Evolutionary conservation across 2,888 invertebrate species (phyloP), one percentile per base, ranked within the genome.

Genomic region (Oscheius sp.): DNA sequence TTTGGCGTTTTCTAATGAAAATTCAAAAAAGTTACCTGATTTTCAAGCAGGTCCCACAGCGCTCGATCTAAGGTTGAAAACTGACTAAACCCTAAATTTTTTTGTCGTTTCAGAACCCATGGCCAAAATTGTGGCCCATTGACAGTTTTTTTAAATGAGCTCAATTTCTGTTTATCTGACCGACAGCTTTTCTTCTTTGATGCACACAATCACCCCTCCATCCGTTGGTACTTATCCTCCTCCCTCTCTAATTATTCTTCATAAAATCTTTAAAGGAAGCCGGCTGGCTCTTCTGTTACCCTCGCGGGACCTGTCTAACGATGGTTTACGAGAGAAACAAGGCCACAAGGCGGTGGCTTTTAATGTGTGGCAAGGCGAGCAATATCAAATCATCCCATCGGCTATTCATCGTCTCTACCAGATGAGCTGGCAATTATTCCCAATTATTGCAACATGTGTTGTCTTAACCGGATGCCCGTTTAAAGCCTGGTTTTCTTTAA

Each of bases 231-330:
- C 35, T 59, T 29, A 27, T 3, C 41, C 9, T 59, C 35, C 35
- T 3, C 9, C 13, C 59, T 18, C 7, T 29, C 61, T 61, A 61
- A 61, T 61, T 61, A 61, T 61, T 61, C 61, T 49, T 49, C 49
- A 29, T 27, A 52, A 49, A 25, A 21, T 49, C 52, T 52, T 13
- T 29, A 18, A 61, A 52, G 64, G 66, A 49, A 66, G 66, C 66
- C 66, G 66, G 66, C 66, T 66, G 66, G 25, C 66, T 66, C 43
- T 52, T 49, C 66, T 9, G 3, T 9, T 35, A 35, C 35, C 35
- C 66, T 66, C 66, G 66, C 66, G 66, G 66, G 66, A 66, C 66
- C 66, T 66, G 66, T 66, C 66, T 13, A 12, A n/a, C 25, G 46
- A 66, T 66, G 66, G 66, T 66, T 66, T 66, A 66, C 66, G 66